Evolutionary conservation across 2,113 vertebrate species (phyloP), one percentile per base, ranked within the genome.

Genomic region (Apaloderma vittatum): DNA sequence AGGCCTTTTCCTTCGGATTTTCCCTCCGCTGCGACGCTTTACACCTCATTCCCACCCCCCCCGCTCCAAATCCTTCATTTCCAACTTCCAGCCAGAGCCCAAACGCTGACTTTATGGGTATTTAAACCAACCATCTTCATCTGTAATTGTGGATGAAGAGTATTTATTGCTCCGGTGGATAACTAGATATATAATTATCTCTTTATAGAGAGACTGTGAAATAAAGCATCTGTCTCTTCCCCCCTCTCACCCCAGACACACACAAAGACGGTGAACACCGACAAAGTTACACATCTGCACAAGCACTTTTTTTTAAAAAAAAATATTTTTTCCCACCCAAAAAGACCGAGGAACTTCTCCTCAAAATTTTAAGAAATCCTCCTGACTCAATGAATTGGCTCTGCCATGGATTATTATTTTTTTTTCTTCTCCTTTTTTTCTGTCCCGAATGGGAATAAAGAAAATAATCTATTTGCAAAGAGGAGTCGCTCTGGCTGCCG

Each of bases 141-240:
- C 86, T 92, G 86, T 96, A 90, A 94, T 90, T 96, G 93, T 26
- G 86, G 86, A 75, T 76, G 90, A 84, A 78, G 73, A 90, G 77
- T 87, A 92, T 95, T 95, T 94, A 95, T 93, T 88, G 88, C 94
- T 88, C 75, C 70, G 37, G 74, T 77, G 92, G 86, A 92, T 86
- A 94, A 94, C 80, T 92, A 79, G 86, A 92, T 72, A 87, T 65
- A 94, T 82, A 95, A 94, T 94, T 90, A 86, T 94, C 90, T 94
- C 90, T 94, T 94, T 92, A 92, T 83, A 79, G 86, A 92, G 89
- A 83, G 77, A 52, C 52, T 9, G 67, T 90, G 92, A 95, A 83
- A 92, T 84, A 94, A 94, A 94, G 67, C 87, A 88, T 92, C 88
- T 96, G 90, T 83, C 81, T 76, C 20, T 12, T 21, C 66, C 57